Base-by-base conservation (phyloP, 2,888 invertebrate genomes). In the Caenorhabditis sp. region DNA sequence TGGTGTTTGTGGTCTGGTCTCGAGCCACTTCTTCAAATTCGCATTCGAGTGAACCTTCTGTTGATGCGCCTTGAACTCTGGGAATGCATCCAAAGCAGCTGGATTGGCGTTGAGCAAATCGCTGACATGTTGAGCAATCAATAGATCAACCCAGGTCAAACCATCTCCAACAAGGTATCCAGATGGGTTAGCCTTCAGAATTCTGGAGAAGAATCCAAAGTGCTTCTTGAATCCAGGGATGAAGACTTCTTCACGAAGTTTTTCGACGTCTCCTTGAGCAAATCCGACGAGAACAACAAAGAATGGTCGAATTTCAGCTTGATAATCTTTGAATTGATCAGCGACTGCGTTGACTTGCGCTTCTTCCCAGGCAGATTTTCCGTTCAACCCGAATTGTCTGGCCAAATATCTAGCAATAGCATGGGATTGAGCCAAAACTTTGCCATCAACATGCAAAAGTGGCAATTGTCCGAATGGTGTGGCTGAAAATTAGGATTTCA, bases 161-260 rank as follows among this genome's bases (percentile, higher is more conserved):
- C 17, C 67, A 43, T 68, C 61, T 14, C 80, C 79, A 43, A 78
- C 77, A 25, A 85, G 70, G 66, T 56, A 56, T 26, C 56, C 56
- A 25, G 23, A 23, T 26, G 21, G 21, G 23, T 20, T 26, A 8
- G 10, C 68, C 65, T 78, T 74, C 12, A 84, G 67, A 25, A 63
- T 38, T 14, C 65, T 71, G 38, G 74, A 78, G 66, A 81, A 82
- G 58, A 83, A 69, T 1, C 74, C 78, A 49, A 83, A 78, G 56
- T 81, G 73, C 59, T 83, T 84, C 63, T 83, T 78, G 65, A 81
- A 74, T 31, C 68, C 77, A 8, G 84, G 84, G 26, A 81, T 67
- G 67, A 80, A 83, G 14, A 78, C 68, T 3, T 79, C 79, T 27
- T 67, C 59, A 49, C 60, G 56, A 36, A 76, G 54, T 53, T 77